Evolutionary conservation across 2,797 vertebrate species (phyloP).

Genomic region (Gymnothorax reevesii): DNA sequence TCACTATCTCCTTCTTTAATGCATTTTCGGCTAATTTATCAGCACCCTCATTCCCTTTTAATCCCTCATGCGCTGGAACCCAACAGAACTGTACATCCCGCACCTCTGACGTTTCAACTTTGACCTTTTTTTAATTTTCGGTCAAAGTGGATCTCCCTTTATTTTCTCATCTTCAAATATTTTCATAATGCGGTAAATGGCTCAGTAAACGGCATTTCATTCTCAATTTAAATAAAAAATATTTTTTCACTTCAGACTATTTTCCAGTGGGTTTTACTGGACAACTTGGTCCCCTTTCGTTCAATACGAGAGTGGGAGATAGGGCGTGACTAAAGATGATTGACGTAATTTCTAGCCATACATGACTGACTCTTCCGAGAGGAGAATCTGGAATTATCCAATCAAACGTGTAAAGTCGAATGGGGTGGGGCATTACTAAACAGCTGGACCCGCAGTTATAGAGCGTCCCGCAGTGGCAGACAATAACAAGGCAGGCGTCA

Average conservation of each 20-base stretch:
- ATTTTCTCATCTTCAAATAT: too few relatives aligned
- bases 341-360: constrained; percentile 53
- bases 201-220: neutral
- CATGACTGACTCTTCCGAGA: neutral
- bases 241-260: neutral
- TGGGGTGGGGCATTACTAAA: constrained; percentile 54
- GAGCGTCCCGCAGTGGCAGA: constrained; percentile 44
- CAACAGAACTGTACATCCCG: too few relatives aligned
- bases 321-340: constrained; percentile 20
- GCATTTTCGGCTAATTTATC: too few relatives aligned
- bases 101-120: constrained; percentile 30
- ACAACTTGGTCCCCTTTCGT: neutral
- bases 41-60: too few relatives aligned
- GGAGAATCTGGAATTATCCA: constrained; percentile 42
- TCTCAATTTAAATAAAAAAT: neutral
- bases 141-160: neutral
- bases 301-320: neutral
- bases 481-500: constrained; percentile 63
- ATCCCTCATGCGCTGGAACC: too few relatives aligned
- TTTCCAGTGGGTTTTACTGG: neutral
- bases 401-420: constrained; percentile 40
- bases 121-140: constrained; percentile 22
- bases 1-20: too few relatives aligned
- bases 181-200: neutral
- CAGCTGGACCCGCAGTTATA: constrained; percentile 47